phyloP scores from a whole-genome alignment of 1,140 invertebrate species.

The Atopsyche davidsoni region DNA sequence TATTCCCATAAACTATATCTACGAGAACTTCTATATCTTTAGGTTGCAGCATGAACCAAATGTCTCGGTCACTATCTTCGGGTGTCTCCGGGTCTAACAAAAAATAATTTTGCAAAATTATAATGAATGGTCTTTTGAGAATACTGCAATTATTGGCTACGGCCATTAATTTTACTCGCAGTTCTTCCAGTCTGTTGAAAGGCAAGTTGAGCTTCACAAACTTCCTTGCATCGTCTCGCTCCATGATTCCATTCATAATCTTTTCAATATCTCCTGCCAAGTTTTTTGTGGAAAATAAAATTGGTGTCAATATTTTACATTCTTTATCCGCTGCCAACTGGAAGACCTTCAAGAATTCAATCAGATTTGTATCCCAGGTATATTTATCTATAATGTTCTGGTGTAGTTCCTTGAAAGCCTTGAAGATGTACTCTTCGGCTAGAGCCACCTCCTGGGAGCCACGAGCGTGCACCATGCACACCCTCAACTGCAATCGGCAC shows the following conservation, averaged over 20 bases:
- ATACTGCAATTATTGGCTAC: constrained; percentile 15
- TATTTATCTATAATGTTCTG: too few species aligned
- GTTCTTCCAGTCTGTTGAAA: constrained; percentile 4
- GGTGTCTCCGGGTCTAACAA: not conserved
- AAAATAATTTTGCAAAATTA: constrained; percentile 17
- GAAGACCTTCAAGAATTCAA: too few species aligned
- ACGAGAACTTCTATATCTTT: constrained; percentile 10
- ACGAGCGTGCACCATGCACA: too few species aligned
- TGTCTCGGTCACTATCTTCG: not conserved
- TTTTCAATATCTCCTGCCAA: constrained; percentile 2
- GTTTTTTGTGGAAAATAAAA: constrained; percentile 3
- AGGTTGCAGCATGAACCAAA: constrained; percentile 8
- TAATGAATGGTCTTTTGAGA: constrained; percentile 8
- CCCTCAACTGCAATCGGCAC: too few species aligned
- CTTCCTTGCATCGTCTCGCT: constrained; percentile 5
- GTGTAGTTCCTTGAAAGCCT: too few species aligned
- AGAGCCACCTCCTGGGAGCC: too few species aligned
- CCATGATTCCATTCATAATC: constrained; percentile 5
- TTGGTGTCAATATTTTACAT: not conserved
- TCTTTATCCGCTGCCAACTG: constrained; percentile 9
- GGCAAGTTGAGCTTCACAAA: constrained; percentile 10
- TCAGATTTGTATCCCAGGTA: too few species aligned
- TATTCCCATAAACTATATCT: constrained; percentile 9
- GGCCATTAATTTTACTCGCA: constrained; percentile 6
- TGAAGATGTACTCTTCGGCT: too few species aligned